Evolutionary conservation across 2,888 invertebrate genomes (phyloP), one percentile per base, ranked within the genome.

Genomic region (Crioceris asparagi): DNA sequence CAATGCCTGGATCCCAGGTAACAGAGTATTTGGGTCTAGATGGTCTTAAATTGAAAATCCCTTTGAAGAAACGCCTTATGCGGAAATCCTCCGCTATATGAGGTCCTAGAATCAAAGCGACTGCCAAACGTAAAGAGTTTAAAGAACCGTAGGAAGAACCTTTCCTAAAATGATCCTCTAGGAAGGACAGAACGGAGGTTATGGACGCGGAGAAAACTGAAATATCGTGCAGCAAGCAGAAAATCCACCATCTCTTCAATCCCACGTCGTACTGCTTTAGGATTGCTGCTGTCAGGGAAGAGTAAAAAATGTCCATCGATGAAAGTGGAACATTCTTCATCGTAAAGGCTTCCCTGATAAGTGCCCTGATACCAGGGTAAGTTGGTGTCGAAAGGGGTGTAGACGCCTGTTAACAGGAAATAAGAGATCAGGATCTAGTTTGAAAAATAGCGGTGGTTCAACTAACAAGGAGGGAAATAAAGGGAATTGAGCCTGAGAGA

Each of bases 321-420:
- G 36, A 23, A 16, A 45, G 18, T 4, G 44, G 48, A 23, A 49
- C 36, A 2, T 37, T 32, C 15, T 44, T 40, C 40, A 31, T 17
- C 25, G 17, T 26, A 14, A 50, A 50, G 4, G 49, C 50, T 16
- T 44, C 32, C 38, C 45, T 12, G 53, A 56, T 45, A 51, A 47
- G 31, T 27, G 38, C 36, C 50, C 52, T 41, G 46, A 54, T 30
- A 51, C 47, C 48, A 56, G 51, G 45, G 48, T 43, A 50, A 42
- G 44, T 26, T 19, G 32, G 27, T 38, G 37, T 14, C 46, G 23
- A 3, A 52, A 54, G 23, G 53, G 55, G 4, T 35, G 29, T 6
- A 36, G 26, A 11, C 30, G 25, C 27, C 52, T 54, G 43, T 40
- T 40, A 50, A 46, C 41, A 12, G 40, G 38, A 17, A 37, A 30